phyloP scores from a whole-genome alignment of 2,113 vertebrate genomes.

The Procavia capensis region DNA sequence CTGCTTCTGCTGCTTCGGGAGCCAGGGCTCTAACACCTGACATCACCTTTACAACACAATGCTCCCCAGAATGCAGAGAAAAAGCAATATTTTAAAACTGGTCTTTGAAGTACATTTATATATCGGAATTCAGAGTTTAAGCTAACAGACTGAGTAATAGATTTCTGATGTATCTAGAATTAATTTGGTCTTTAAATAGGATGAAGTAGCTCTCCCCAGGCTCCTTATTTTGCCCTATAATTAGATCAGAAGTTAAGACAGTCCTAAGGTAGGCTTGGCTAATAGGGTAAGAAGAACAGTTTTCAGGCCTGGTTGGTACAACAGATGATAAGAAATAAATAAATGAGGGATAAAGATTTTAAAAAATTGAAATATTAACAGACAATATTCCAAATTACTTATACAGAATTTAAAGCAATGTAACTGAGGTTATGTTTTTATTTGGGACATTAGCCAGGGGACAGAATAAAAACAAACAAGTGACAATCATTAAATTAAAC shows the following conservation, averaged over 20 bases:
- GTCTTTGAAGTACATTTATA: background rate
- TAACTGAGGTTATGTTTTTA: constrained; percentile 40
- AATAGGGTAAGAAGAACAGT: background rate
- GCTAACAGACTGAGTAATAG: background rate
- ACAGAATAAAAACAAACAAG: constrained; percentile 33
- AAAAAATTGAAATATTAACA: constrained; percentile 66
- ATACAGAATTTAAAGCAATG: constrained; percentile 42
- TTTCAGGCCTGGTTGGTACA: background rate
- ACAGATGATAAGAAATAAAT: background rate
- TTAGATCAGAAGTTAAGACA: background rate
- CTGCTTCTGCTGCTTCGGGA: too few species aligned
- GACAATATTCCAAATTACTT: constrained; percentile 19
- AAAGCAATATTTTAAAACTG: background rate
- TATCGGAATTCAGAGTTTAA: background rate
- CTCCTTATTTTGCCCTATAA: background rate
- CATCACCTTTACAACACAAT: too few species aligned
- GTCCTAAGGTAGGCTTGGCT: background rate
- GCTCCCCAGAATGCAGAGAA: background rate
- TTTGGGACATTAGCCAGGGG: constrained; percentile 14
- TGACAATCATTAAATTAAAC: constrained; percentile 1
- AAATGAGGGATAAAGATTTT: too few species aligned
- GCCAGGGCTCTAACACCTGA: rapidly evolving
- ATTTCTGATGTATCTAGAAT: background rate
- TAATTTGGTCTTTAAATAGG: constrained; percentile 23
- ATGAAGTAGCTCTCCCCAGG: background rate